These are phyloP conservation scores for Neoitamus cyanurus DNA, from an alignment of 2,888 invertebrate genomes.

Conservation along the genomic window DNA sequence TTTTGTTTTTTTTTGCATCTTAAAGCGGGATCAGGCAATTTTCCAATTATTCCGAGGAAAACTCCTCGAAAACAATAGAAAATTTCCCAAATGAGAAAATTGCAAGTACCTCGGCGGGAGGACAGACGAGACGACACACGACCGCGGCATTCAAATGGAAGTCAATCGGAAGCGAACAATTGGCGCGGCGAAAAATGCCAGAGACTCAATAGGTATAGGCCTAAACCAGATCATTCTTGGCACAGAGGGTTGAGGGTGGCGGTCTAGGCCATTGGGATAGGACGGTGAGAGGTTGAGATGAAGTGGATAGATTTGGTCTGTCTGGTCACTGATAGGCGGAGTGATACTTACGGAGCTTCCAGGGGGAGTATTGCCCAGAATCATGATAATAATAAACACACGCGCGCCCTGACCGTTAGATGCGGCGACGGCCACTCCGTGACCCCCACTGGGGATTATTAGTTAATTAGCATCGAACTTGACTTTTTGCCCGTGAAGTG, in stretches of 20 bases:
- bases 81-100: constrained; percentile 31
- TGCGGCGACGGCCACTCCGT: not conserved
- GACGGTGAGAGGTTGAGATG: not conserved
- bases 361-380: too few relatives aligned
- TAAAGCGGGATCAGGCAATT: not conserved
- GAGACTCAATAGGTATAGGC: not conserved
- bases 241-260: not conserved
- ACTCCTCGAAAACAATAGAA: not conserved
- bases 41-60: constrained; percentile 16
- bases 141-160: not conserved
- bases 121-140: not conserved
- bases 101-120: not conserved
- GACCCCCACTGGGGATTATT: constrained; percentile 35
- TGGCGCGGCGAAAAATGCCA: constrained; percentile 11
- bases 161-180: constrained; percentile 36
- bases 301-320: not conserved
- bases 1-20: not conserved
- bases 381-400: not conserved
- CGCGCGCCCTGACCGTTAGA: constrained; percentile 11
- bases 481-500: constrained; percentile 42
- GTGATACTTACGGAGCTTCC: not conserved
- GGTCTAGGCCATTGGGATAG: not conserved
- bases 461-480: constrained; percentile 46
- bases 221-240: not conserved
- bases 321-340: not conserved